A percentile compares a stretch with the other conserved stretches of the same genome.
Conservation (phyloP, 2,113 vertebrate genomes). For the Orcinus orca region DNA sequence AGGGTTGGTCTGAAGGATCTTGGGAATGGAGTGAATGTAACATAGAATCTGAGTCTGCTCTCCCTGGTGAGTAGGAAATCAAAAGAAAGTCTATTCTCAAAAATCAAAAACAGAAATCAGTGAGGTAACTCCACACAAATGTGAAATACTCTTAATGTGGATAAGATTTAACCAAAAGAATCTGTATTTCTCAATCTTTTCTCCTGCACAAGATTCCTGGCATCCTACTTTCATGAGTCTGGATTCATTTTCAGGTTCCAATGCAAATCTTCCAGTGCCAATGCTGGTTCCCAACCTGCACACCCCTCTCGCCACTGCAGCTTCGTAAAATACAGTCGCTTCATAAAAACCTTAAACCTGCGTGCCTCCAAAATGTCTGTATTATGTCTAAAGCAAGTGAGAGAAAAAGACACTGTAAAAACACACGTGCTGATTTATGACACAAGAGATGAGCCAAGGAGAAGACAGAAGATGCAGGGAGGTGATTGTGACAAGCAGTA, state of each 20-base stretch:
- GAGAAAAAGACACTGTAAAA: not conserved
- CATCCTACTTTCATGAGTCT: not conserved
- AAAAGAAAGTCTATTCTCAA: conserved; percentile 11
- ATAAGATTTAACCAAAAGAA: not conserved
- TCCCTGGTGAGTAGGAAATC: not conserved
- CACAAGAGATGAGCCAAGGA: not conserved
- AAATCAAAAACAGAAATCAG: conserved; percentile 19
- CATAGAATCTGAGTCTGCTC: not conserved
- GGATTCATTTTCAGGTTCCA: not conserved
- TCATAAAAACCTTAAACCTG: not conserved
- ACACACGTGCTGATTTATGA: not conserved
- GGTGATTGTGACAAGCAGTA: not conserved
- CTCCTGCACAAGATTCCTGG: not conserved
- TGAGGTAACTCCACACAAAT: not conserved
- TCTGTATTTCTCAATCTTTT: not conserved
- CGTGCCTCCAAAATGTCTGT: not conserved
- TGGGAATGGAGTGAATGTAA: not conserved
- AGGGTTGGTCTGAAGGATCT: not conserved
- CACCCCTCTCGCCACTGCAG: not conserved
- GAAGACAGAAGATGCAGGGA: not conserved
- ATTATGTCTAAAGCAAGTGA: not conserved
- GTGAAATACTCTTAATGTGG: conserved; percentile 4
- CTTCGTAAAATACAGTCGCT: not conserved
- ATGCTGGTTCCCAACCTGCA: not conserved
- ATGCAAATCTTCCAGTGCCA: not conserved